Evolutionary conservation across 2,888 invertebrate species (phyloP).

Genomic region (Torymus aiolomorphi): DNA sequence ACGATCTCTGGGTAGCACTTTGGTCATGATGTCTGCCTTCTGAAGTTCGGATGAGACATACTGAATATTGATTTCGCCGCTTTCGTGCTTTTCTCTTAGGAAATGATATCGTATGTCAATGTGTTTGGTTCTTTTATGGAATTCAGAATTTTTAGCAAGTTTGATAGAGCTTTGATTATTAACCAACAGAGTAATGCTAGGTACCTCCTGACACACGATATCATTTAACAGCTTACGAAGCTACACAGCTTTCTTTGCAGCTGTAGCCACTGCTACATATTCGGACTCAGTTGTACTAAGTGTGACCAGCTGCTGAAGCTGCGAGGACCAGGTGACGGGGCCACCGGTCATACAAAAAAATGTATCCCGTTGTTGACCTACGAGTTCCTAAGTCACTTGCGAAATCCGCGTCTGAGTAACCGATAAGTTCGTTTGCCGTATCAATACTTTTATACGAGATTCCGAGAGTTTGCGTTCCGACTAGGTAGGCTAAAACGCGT

Average conservation of each 20-base stretch:
- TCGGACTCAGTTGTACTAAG: not conserved
- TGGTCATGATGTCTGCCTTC: slow-evolving; percentile 35
- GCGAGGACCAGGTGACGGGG: not conserved
- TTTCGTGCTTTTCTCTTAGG: slow-evolving; percentile 18
- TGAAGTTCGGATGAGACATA: slow-evolving; percentile 31
- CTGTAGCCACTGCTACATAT: slow-evolving; percentile 8
- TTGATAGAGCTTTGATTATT: slow-evolving; percentile 67
- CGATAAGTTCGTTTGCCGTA: no score
- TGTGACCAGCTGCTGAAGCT: not conserved
- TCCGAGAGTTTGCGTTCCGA: no score
- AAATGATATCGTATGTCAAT: slow-evolving; percentile 41
- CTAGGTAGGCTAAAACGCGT: not conserved
- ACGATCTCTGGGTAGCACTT: slow-evolving; percentile 32
- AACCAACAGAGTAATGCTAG: slow-evolving; percentile 1
- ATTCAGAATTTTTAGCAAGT: slow-evolving; percentile 51
- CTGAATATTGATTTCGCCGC: not conserved
- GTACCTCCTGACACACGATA: slow-evolving; percentile 26
- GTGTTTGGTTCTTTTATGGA: slow-evolving; percentile 44
- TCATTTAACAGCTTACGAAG: slow-evolving; percentile 19
- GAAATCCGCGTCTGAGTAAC: not conserved
- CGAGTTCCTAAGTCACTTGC: not conserved
- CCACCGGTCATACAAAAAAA: not conserved
- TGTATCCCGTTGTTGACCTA: not conserved
- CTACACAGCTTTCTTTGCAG: slow-evolving; percentile 23
- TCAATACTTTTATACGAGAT: no score